Base-by-base conservation (phyloP, 2,888 invertebrate genomes). In the Lissocephala sabroskyi region DNA sequence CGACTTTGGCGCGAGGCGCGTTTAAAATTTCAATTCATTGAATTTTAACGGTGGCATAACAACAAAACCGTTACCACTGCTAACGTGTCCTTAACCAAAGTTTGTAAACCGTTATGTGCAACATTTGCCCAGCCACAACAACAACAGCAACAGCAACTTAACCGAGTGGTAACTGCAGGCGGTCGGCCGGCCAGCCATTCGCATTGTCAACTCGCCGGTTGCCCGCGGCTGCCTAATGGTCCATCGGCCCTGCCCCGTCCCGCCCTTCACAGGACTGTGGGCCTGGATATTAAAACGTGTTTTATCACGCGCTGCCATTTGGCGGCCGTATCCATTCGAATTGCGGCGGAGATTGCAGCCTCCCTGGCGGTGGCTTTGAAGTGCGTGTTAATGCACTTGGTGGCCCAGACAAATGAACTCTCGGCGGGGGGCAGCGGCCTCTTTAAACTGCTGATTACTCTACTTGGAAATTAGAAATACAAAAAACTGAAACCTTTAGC, bases 11-110 rank as follows among this genome's bases (percentile, higher is more conserved):
- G 54, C n/a, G n/a, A n/a, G 62, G 53, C 40, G 56, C 76, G 49
- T 54, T 75, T 63, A 74, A 74, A 70, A 77, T 74, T 74, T 74
- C 77, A 65, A 77, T 77, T 74, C 74, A 74, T 77, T 74, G 74
- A 74, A 74, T 74, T 74, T 77, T 77, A 77, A 77, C 71, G 62
- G 35, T 75, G 55, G 67, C 71, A 56, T 73, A n/a, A 61, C 59
- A 56, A 59, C 62, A 61, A 53, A 50, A 57, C 42, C 52, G 45
- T 14, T 41, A 40, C 37, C 36, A 16, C 29, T 28, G 7, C 33
- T n/a, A 41, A 19, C 30, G 3, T 43, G 57, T 35, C 30, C 36
- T 53, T 68, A 55, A 63, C 62, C 70, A 45, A 62, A 54, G 62
- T 76, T 64, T 71, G 76, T 76, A 76, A 68, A 76, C 58, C 61